A percentile compares a stretch with the other conserved stretches of the same genome.
These are phyloP conservation scores for Coleophora deauratella DNA, from an alignment of 2,888 invertebrate species.

Conservation along the genomic window DNA sequence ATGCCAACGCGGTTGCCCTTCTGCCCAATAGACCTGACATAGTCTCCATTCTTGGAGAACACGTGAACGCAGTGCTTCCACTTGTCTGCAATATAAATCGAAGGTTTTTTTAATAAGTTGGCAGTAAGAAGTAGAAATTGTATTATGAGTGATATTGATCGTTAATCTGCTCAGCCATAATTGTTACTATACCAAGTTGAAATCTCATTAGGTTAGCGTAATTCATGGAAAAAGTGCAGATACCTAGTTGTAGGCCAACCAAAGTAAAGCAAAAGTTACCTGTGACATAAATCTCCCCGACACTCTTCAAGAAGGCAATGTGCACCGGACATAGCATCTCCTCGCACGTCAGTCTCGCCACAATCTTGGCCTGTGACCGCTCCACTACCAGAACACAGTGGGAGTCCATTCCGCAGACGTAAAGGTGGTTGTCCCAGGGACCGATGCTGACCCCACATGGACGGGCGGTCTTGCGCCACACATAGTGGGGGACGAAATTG, in stretches of 20 bases:
- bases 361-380: conserved; percentile 61
- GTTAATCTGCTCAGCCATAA: too few relatives aligned
- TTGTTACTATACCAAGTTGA: too few relatives aligned
- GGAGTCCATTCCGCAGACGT: conserved; percentile 80
- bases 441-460: conserved; percentile 80
- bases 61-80: conserved; percentile 82
- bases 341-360: conserved; percentile 63
- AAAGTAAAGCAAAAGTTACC: too few relatives aligned
- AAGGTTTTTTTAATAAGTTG: too few relatives aligned
- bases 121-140: too few relatives aligned
- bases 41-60: conserved; percentile 77
- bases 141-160: too few relatives aligned
- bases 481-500: conserved; percentile 67
- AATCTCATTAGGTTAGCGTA: too few relatives aligned
- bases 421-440: conserved; percentile 74
- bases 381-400: conserved; percentile 72
- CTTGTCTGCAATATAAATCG: conserved; percentile 71
- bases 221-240: too few relatives aligned
- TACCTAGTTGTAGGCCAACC: too few relatives aligned
- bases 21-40: conserved; percentile 74
- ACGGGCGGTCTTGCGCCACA: conserved; percentile 74
- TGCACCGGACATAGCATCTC: conserved; percentile 78
- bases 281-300: conserved; percentile 75
- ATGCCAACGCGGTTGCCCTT: conserved; percentile 77
- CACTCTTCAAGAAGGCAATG: conserved; percentile 71